These are phyloP conservation scores for Adrianichthys oophorus DNA, from an alignment of 2,797 vertebrate species.

Conservation along the genomic window DNA sequence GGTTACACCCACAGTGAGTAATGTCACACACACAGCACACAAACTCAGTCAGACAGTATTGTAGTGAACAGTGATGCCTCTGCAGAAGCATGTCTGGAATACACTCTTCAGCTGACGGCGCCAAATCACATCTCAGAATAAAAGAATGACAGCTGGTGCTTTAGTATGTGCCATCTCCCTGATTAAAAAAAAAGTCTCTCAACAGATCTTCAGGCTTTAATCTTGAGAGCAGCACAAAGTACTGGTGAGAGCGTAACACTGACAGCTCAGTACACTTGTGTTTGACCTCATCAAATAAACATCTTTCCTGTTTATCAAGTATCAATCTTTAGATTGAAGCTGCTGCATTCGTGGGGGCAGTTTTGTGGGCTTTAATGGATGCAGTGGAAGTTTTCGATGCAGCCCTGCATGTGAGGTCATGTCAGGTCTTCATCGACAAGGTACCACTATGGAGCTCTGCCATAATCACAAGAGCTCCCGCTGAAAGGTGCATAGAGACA, in stretches of 20 bases:
- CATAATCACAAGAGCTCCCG: slow-evolving; percentile 22
- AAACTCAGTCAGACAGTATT: slow-evolving; percentile 15
- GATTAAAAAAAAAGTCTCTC: slow-evolving; percentile 2
- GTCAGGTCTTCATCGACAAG: slow-evolving; percentile 14
- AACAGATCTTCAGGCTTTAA: slow-evolving; percentile 28
- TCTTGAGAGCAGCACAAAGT: slow-evolving; percentile 96
- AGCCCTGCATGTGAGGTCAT: slow-evolving; percentile 5
- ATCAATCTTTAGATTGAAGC: slow-evolving; percentile 2
- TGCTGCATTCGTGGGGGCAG: not conserved
- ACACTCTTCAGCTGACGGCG: no score
- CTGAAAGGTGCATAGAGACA: slow-evolving; percentile 36
- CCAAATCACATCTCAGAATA: not conserved
- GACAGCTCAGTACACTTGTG: slow-evolving; percentile 96
- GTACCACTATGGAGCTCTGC: not conserved
- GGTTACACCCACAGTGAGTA: slow-evolving; percentile 56
- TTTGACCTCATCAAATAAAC: slow-evolving; percentile 90
- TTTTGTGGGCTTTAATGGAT: slow-evolving; percentile 6
- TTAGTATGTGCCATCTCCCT: not conserved
- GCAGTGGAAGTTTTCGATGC: slow-evolving; percentile 7
- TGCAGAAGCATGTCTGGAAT: slow-evolving; percentile 1
- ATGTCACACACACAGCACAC: slow-evolving; percentile 32
- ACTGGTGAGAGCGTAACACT: slow-evolving; percentile 88
- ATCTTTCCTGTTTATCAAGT: slow-evolving; percentile 43
- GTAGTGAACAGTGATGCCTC: not conserved
- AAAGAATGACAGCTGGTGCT: not conserved